Evolutionary conservation across 2,888 invertebrate genomes (phyloP).

Genomic region (Gonocerus acuteangulatus): DNA sequence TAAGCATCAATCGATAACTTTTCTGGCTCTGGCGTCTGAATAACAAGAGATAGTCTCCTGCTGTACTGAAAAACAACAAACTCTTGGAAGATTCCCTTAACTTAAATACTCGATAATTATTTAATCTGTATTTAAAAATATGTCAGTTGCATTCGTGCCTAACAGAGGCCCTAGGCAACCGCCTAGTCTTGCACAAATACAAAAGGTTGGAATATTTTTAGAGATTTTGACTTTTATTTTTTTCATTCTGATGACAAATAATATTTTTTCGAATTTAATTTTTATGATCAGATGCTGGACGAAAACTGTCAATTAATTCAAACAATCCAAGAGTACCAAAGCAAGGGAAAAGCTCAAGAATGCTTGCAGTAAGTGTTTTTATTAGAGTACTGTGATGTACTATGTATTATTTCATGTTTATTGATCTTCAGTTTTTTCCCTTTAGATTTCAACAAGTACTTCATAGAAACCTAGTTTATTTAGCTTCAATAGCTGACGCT

Average conservation of each 20-base stretch:
- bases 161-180: constrained; percentile 57
- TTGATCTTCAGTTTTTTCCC: constrained; percentile 7
- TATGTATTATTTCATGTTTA: constrained; percentile 6
- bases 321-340: constrained; percentile 93
- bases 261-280: neutral
- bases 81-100: no score
- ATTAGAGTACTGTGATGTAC: no score
- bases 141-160: constrained; percentile 69
- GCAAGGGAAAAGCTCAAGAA: constrained; percentile 87
- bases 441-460: constrained; percentile 75
- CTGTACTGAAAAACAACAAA: no score
- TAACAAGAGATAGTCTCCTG: no score
- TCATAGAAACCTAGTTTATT: constrained; percentile 89
- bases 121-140: no score
- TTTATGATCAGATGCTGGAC: constrained; percentile 68
- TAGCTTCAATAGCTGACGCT: constrained; percentile 94
- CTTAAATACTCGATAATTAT: no score
- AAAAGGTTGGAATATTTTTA: constrained; percentile 55
- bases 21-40: no score
- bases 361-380: constrained; percentile 68
- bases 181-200: constrained; percentile 75
- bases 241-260: neutral
- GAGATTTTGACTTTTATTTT: neutral
- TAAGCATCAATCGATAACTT: no score
- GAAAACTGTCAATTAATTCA: constrained; percentile 95